Conservation (phyloP, 2,113 vertebrate species). For the Crotalus helleri region DNA sequence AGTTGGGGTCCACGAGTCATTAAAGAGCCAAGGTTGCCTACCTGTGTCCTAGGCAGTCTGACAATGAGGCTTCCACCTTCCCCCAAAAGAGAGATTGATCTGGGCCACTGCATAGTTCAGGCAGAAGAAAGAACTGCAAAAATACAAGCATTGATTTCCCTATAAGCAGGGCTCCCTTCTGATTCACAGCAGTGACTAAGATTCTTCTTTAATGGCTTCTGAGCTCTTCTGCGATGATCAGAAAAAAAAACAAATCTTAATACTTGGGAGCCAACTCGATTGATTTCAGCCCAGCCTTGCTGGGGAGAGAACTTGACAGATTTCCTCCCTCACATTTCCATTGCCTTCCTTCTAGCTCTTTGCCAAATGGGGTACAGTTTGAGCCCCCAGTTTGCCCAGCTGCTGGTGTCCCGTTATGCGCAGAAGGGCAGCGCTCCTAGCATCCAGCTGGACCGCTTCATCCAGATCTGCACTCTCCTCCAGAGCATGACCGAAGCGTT, state of each 20-base stretch:
- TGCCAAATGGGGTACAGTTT: slow-evolving; percentile 94
- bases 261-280: not conserved
- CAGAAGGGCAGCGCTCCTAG: slow-evolving; percentile 52
- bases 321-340: not conserved
- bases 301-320: not conserved
- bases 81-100: not conserved
- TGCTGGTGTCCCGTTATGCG: slow-evolving; percentile 74
- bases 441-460: slow-evolving; percentile 92
- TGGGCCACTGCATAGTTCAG: not conserved
- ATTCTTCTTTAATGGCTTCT: not conserved
- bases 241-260: not conserved
- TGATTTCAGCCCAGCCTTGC: not conserved
- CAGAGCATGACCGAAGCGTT: slow-evolving; percentile 88
- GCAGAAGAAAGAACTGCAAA: not conserved
- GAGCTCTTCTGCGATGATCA: not conserved
- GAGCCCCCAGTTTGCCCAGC: slow-evolving; percentile 90
- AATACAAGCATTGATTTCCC: not conserved
- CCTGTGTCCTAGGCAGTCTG: not conserved
- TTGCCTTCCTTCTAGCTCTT: slow-evolving; percentile 72
- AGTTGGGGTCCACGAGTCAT: too few species aligned
- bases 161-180: not conserved
- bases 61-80: not conserved
- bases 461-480: slow-evolving; percentile 92
- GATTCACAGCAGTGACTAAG: not conserved
- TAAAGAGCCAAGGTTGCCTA: too few species aligned